Conservation (phyloP, 1,140 invertebrate genomes). For the Caenorhabditis inopinata region DNA sequence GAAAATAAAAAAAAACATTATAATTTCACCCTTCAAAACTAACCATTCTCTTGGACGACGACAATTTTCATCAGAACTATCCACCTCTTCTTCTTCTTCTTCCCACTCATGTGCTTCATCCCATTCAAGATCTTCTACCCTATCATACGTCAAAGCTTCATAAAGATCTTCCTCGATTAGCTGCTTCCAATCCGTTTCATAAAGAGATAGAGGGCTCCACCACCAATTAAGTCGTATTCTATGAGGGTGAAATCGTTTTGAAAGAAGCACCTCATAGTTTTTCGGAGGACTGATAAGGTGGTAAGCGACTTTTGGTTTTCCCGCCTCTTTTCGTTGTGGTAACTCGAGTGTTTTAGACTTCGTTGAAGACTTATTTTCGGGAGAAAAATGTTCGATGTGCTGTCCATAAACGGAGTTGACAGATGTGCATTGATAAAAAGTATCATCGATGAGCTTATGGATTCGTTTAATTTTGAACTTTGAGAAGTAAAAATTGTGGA, state of each 20-base stretch:
- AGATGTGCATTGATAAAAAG: background rate
- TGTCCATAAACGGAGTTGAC: background rate
- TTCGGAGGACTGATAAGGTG: background rate
- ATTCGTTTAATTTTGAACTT: background rate
- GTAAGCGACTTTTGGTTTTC: background rate
- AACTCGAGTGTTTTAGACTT: background rate
- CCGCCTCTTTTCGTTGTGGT: background rate
- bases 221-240: background rate
- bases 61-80: no score
- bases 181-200: background rate
- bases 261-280: background rate
- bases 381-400: background rate
- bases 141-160: background rate
- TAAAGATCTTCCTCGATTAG: background rate
- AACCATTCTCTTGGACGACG: background rate
- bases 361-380: background rate
- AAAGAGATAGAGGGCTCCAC: background rate
- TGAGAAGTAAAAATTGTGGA: background rate
- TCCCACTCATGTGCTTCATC: conserved; percentile 20
- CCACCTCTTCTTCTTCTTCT: background rate
- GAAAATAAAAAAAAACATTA: background rate
- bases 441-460: background rate
- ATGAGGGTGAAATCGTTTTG: background rate
- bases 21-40: background rate
- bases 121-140: background rate